Evolutionary conservation across 92 coral and sea anemone species (phyloP).

Genomic region (Siderastrea radians): DNA sequence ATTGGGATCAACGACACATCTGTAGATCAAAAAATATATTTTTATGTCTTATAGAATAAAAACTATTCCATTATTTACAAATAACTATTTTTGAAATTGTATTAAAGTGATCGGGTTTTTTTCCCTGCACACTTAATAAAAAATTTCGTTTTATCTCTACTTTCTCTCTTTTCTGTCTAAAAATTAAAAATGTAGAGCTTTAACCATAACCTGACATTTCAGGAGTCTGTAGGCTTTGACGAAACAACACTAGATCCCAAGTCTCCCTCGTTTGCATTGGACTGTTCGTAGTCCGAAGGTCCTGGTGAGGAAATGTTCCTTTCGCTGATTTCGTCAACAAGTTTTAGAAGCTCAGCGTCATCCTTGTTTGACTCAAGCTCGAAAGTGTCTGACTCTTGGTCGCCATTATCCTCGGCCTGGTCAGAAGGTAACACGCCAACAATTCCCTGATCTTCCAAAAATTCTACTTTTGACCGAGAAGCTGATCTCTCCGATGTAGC

Average conservation of each 20-base stretch:
- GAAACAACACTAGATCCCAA: slow-evolving; percentile 4
- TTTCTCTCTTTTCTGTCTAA: too few species aligned
- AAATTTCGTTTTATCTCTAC: too few species aligned
- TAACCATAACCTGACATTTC: not conserved
- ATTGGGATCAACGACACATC: not conserved
- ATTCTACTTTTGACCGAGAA: slow-evolving; percentile 5
- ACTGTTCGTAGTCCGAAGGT: slow-evolving; percentile 15
- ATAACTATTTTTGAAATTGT: not conserved
- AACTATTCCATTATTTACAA: not conserved
- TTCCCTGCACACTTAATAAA: too few species aligned
- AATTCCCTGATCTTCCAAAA: slow-evolving; percentile 23
- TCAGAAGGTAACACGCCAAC: not conserved
- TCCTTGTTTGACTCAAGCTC: slow-evolving; percentile 80
- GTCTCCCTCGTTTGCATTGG: slow-evolving; percentile 5
- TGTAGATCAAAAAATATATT: not conserved
- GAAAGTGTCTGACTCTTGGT: slow-evolving; percentile 45
- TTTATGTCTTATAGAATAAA: not conserved
- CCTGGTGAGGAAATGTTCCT: slow-evolving; percentile 29
- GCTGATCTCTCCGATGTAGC: not conserved
- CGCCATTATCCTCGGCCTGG: slow-evolving; percentile 6
- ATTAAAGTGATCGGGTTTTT: too few species aligned
- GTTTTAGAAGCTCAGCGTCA: slow-evolving; percentile 77
- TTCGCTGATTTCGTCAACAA: slow-evolving; percentile 74
- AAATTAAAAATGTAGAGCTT: not conserved
- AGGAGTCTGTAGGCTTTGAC: not conserved